Conservation (phyloP, 2,797 vertebrate genomes). For the Spea hammondii region DNA sequence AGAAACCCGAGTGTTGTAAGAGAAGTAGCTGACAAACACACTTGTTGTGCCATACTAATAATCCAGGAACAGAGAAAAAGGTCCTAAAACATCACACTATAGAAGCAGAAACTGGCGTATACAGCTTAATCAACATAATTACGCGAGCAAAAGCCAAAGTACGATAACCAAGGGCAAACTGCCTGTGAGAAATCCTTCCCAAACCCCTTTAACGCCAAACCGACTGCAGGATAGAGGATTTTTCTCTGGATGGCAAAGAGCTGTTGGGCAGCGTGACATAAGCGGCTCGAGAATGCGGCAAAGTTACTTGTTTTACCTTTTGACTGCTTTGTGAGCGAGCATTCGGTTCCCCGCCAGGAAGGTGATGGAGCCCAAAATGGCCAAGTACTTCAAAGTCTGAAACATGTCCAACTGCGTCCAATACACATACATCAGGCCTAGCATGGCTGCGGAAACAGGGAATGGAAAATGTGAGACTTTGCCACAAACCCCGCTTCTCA, state of each 20-base stretch:
- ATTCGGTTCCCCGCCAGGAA: conserved; percentile 98
- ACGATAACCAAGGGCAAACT: background rate
- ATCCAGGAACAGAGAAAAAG: too few relatives aligned
- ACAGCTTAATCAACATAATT: background rate
- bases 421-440: conserved; percentile 97
- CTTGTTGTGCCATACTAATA: too few relatives aligned
- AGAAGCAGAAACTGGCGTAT: background rate
- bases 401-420: conserved; percentile 99
- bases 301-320: conserved; percentile 73
- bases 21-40: background rate
- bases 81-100: background rate
- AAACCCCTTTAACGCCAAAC: background rate
- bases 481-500: background rate
- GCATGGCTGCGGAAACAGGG: conserved; percentile 73
- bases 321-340: conserved; percentile 96
- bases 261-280: too few relatives aligned
- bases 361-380: conserved; percentile 87
- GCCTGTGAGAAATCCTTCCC: too few relatives aligned
- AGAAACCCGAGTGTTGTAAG: conserved; percentile 2
- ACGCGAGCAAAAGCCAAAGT: background rate
- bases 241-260: too few relatives aligned
- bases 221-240: too few relatives aligned
- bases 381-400: conserved; percentile 97
- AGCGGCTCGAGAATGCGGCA: background rate
- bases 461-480: background rate